These are phyloP conservation scores for Hofmannophila pseudospretella DNA, from an alignment of 2,888 invertebrate species.

Conservation along the genomic window DNA sequence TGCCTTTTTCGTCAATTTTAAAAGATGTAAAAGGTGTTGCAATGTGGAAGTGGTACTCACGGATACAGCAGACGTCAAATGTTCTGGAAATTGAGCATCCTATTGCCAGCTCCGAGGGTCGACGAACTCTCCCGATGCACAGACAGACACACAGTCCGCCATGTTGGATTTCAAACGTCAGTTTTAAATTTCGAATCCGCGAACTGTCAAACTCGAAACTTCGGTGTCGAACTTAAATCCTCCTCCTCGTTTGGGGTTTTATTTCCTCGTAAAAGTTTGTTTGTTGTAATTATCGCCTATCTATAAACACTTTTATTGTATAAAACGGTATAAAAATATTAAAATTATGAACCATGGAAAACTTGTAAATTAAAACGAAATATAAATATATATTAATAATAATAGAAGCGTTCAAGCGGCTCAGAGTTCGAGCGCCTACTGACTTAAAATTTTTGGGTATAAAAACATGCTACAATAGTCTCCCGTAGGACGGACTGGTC, in stretches of 20 bases:
- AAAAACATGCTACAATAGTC: slow-evolving; percentile 79
- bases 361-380: slow-evolving; percentile 78
- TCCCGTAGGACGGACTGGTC: slow-evolving; percentile 46
- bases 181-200: slow-evolving; percentile 45
- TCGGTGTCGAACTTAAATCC: slow-evolving; percentile 28
- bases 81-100: slow-evolving; percentile 69
- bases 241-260: slow-evolving; percentile 5
- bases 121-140: slow-evolving; percentile 54
- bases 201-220: slow-evolving; percentile 57
- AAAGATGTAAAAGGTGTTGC: slow-evolving; percentile 9
- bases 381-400: slow-evolving; percentile 78
- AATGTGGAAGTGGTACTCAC: slow-evolving; percentile 57
- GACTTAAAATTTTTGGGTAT: slow-evolving; percentile 79
- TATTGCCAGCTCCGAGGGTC: slow-evolving; percentile 46
- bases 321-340: slow-evolving; percentile 78
- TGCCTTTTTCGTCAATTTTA: no score
- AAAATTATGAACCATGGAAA: slow-evolving; percentile 77
- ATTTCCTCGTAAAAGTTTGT: slow-evolving; percentile 15
- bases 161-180: slow-evolving; percentile 62
- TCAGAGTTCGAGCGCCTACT: slow-evolving; percentile 77
- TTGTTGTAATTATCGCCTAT: slow-evolving; percentile 64
- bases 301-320: slow-evolving; percentile 74
- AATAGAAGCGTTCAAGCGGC: slow-evolving; percentile 76
- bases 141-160: slow-evolving; percentile 66
- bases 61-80: slow-evolving; percentile 71